Evolutionary conservation across 2,113 vertebrate species (phyloP).

Genomic region (Chaetodon trifascialis): DNA sequence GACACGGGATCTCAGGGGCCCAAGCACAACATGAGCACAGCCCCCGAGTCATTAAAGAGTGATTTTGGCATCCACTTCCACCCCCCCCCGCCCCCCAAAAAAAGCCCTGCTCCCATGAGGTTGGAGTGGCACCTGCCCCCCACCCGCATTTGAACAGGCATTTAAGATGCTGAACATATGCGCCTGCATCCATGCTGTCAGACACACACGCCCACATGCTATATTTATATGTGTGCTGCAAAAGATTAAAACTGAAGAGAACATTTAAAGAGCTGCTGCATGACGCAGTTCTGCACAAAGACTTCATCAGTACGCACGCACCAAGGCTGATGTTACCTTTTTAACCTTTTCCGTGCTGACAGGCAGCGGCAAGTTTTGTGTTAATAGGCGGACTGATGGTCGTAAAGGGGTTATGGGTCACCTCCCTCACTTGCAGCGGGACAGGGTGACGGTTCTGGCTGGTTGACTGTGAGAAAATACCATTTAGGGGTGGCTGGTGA

Average conservation of each 20-base stretch:
- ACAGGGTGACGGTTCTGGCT: constrained; percentile 92
- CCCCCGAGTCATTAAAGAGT: constrained; percentile 82
- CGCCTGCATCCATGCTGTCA: constrained; percentile 58
- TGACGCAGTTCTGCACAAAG: constrained; percentile 40
- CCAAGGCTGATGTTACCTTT: background rate
- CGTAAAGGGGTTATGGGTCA: constrained; percentile 69
- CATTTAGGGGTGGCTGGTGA: constrained; percentile 82
- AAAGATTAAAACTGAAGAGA: constrained; percentile 32
- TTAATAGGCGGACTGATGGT: constrained; percentile 63
- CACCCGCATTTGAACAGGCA: constrained; percentile 68
- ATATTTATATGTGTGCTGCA: constrained; percentile 55
- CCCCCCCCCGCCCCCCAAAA: constrained; percentile 10
- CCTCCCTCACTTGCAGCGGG: constrained; percentile 67
- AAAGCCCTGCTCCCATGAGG: constrained; percentile 57
- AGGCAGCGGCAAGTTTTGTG: constrained; percentile 5
- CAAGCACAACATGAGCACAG: constrained; percentile 56
- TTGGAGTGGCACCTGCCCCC: constrained; percentile 79
- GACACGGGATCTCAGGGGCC: constrained; percentile 66
- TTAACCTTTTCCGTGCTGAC: background rate
- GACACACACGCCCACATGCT: constrained; percentile 51
- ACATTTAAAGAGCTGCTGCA: constrained; percentile 33
- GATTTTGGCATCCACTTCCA: constrained; percentile 78
- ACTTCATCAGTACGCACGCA: constrained; percentile 7
- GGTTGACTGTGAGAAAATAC: constrained; percentile 91
- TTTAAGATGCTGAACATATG: constrained; percentile 78